Conservation (phyloP, 2,888 invertebrate genomes). For the Euplagia quadripunctaria region DNA sequence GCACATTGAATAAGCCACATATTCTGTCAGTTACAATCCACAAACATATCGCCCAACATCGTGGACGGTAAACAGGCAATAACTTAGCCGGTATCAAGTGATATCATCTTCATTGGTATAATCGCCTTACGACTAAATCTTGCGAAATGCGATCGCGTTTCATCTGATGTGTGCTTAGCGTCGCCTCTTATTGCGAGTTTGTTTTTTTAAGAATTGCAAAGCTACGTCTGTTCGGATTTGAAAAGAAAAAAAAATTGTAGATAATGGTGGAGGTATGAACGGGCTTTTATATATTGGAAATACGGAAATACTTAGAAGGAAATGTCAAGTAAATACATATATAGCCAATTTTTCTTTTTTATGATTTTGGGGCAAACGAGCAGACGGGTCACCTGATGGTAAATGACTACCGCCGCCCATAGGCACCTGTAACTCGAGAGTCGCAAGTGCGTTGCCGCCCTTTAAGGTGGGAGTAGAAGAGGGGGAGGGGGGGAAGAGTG, state of each 20-base stretch:
- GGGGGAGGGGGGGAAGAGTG: too few species aligned
- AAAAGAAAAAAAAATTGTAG: not conserved
- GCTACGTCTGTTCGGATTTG: not conserved
- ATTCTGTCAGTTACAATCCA: constrained; percentile 28
- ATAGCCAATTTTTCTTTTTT: too few species aligned
- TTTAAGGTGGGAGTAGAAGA: too few species aligned
- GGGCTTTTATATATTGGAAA: too few species aligned
- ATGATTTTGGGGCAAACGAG: too few species aligned
- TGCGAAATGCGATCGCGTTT: constrained; percentile 36
- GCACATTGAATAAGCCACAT: constrained; percentile 24
- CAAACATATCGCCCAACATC: constrained; percentile 29
- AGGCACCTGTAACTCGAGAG: too few species aligned
- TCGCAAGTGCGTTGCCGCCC: too few species aligned
- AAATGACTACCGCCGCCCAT: too few species aligned
- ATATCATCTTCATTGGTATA: constrained; percentile 26
- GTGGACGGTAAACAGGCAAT: not conserved
- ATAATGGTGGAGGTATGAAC: too few species aligned
- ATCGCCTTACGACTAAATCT: constrained; percentile 41
- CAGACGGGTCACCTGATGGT: too few species aligned
- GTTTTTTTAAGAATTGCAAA: not conserved
- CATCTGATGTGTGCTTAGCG: constrained; percentile 24
- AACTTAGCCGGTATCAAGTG: constrained; percentile 9
- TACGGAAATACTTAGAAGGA: too few species aligned
- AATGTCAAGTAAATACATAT: too few species aligned
- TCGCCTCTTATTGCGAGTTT: not conserved